phyloP scores from a whole-genome alignment of 2,113 vertebrate genomes.

The Arenaria interpres region DNA sequence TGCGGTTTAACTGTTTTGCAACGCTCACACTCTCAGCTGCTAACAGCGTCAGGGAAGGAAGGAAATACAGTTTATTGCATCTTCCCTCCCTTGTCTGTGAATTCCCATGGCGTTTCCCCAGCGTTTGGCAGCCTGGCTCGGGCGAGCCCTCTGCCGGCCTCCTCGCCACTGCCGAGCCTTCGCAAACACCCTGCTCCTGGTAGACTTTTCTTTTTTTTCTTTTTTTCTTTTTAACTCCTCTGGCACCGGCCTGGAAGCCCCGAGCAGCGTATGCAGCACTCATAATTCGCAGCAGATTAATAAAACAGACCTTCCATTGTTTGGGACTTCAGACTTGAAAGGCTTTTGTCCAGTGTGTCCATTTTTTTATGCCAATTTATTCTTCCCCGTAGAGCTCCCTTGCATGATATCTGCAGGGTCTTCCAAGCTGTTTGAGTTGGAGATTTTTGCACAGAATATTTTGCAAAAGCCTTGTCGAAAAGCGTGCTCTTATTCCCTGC shows the following conservation, averaged over 20 bases:
- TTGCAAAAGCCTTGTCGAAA: background rate
- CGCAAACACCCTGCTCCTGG: background rate
- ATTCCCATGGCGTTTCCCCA: fast-evolving
- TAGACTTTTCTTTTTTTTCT: background rate
- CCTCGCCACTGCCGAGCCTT: background rate
- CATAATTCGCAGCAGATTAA: background rate
- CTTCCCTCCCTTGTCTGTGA: background rate
- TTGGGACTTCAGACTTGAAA: background rate
- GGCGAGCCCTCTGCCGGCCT: constrained; percentile 31
- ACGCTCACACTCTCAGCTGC: background rate
- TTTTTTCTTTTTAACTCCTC: background rate
- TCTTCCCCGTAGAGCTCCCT: background rate
- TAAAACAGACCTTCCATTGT: constrained; percentile 25
- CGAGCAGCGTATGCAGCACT: background rate
- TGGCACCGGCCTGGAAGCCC: background rate
- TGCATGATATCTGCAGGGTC: background rate
- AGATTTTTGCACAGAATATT: background rate
- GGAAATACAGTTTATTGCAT: background rate
- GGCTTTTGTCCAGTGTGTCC: background rate
- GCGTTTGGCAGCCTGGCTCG: background rate
- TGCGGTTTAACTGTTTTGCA: background rate
- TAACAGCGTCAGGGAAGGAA: background rate
- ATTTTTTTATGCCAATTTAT: background rate
- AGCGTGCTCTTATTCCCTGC: background rate
- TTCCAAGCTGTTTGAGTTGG: background rate